These are phyloP conservation scores for Haliclona indistincta DNA, from an alignment of 37 sponge, comb jelly and placozoan genomes.

Conservation along the genomic window DNA sequence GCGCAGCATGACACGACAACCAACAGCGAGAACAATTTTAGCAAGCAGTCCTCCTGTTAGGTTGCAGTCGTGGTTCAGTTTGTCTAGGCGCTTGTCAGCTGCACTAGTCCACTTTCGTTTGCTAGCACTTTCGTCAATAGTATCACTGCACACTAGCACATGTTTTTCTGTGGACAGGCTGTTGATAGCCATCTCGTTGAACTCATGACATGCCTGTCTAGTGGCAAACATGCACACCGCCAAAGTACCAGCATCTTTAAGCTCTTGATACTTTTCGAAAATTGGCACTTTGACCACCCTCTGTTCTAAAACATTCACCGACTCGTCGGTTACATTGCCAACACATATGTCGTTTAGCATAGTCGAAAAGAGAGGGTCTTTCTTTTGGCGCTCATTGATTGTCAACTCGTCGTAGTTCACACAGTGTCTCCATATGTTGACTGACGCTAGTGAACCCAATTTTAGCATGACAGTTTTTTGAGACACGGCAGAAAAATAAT, in stretches of 20 bases:
- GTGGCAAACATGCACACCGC: slow-evolving; percentile 57
- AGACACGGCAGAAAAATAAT: slow-evolving; percentile 25
- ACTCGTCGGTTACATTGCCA: neutral
- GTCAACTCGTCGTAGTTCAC: slow-evolving; percentile 55
- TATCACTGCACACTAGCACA: slow-evolving; percentile 36
- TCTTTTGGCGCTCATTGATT: slow-evolving; percentile 73
- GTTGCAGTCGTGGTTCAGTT: slow-evolving; percentile 66
- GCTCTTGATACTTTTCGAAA: slow-evolving; percentile 30
- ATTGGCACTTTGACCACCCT: slow-evolving; percentile 3
- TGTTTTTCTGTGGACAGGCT: neutral
- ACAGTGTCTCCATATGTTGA: slow-evolving; percentile 34
- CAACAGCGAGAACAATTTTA: slow-evolving; percentile 42
- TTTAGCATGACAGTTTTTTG: slow-evolving; percentile 14
- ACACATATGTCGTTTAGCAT: slow-evolving; percentile 32
- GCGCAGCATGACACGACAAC: slow-evolving; percentile 69
- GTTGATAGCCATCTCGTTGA: slow-evolving; percentile 34
- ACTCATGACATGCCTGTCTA: slow-evolving; percentile 17
- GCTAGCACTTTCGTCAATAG: slow-evolving; percentile 53
- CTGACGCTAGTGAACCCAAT: slow-evolving; percentile 21
- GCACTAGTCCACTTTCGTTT: slow-evolving; percentile 47
- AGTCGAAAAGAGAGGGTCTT: slow-evolving; percentile 9
- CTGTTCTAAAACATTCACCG: neutral
- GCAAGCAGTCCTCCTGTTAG: slow-evolving; percentile 64
- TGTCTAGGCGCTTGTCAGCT: slow-evolving; percentile 44
- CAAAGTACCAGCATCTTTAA: slow-evolving; percentile 2